Evolutionary conservation across 1,140 invertebrate species (phyloP), one percentile per base, ranked within the genome.

Genomic region (Zaprionus gabonicus): DNA sequence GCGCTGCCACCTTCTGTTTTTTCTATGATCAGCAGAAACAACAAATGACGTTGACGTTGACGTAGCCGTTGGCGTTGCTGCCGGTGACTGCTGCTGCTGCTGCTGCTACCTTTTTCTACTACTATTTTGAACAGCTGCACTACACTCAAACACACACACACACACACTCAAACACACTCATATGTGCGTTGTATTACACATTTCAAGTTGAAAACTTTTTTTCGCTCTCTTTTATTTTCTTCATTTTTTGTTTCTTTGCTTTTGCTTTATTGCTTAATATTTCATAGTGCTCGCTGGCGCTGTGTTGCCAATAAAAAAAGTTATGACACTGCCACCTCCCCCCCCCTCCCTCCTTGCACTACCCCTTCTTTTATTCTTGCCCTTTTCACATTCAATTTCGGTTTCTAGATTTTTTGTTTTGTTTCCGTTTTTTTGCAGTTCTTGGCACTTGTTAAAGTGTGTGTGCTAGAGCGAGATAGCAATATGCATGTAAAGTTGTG

Each of bases 191-290:
- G 49, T 63, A 63, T 58, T 58, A 69, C 60, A 78, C 60, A 78
- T 72, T 65, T 73, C 41, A 65, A 73, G 69, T 56, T 73, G 63
- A 79, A 77, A 78, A 80, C 58, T 77, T 80, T 74, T 71, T 68
- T 73, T 64, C 73, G 12, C 27, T 55, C 13, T 28, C 27, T 74
- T 17, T 56, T 71, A 31, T 58, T 62, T 72, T 62, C 31, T 76
- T 63, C 51, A 58, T 74, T 80, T 51, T 76, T 78, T 63, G 23
- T 60, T 74, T 36, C 34, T 64, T 60, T 74, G 28, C 34, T 64
- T 73, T 64, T 80, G 76, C 60, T 77, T 80, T 80, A 78, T 80
- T 80, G 75, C 78, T 80, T 60, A 80, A 80, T 80, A 80, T 80
- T 80, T 80, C 65, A 80, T 68, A 76, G 73, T 56, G 68, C 56